Percentiles rank a stretch among this genome's conserved stretches.
Evolutionary conservation across 2,797 vertebrate genomes (phyloP).

Genomic region (Prionace glauca): DNA sequence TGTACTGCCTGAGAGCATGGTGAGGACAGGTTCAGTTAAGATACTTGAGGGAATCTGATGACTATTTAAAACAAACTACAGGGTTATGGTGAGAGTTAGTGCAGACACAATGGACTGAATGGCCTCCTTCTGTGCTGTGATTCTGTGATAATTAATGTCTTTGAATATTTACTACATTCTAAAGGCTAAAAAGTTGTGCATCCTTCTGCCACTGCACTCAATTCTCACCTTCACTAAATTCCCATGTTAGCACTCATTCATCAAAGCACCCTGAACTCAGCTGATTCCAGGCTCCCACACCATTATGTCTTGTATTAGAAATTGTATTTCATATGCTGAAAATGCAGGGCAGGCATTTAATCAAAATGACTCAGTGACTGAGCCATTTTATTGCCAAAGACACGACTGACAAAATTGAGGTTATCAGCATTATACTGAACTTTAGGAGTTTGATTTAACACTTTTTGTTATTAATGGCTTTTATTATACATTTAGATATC

Average conservation of each 20-base stretch:
- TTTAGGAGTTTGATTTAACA: background rate
- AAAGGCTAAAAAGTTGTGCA: background rate
- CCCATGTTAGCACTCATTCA: background rate
- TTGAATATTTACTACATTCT: background rate
- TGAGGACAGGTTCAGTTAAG: no score
- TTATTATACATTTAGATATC: background rate
- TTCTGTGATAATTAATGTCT: no score
- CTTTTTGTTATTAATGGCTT: background rate
- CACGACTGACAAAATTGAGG: background rate
- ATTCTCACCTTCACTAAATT: background rate
- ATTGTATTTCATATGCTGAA: background rate
- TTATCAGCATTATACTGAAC: background rate
- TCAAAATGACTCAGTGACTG: background rate
- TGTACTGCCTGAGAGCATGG: no score
- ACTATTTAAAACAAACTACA: no score
- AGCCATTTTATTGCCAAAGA: conserved; percentile 19
- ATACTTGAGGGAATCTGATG: no score
- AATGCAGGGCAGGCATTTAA: background rate
- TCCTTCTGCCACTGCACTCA: no score
- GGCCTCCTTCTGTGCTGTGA: no score
- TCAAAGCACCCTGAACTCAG: no score
- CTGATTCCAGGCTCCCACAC: no score
- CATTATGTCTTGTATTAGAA: background rate
- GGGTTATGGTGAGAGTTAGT: no score
- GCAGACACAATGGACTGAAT: no score